Base-by-base conservation (phyloP, 2,888 invertebrate species). In the Cataglyphis rosenhaueri region DNA sequence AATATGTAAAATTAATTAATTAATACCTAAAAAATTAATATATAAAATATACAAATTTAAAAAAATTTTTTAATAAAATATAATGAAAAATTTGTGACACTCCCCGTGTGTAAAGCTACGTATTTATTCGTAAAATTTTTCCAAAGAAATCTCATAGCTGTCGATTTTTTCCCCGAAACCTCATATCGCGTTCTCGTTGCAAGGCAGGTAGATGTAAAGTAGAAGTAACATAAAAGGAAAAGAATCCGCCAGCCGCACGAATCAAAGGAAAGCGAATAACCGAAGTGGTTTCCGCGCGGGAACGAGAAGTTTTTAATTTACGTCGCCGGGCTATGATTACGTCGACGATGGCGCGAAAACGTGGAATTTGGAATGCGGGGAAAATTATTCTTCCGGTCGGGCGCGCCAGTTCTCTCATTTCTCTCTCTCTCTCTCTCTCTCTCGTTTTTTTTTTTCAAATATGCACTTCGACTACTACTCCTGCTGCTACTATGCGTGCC, bases 291-390 rank as follows among this genome's bases (percentile, higher is more conserved):
- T 25, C 9, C n/a, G 52, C 55, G 68, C 68, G 57, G 9, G 41
- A 78, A 76, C 55, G 41, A 78, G 25, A 25, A 78, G 59, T 70
- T 70, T 57, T 70, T 66, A 78, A 78, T 78, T 68, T 68, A 70
- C 32, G 66, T 71, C 78, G 41, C 29, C 21, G 57, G 55, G 32
- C 48, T 18, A 32, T 64, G 48, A 64, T 75, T n/a, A 65, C 35
- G 65, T 81, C 48, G 29, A 12, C 68, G 66, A 62, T 48, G 38
- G 71, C 68, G 65, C 29, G 52, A 75, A 48, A 75, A 65, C 52
- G 65, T 65, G 65, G 35, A 75, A 75, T 75, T 75, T 48, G 52
- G 65, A 25, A 52, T 1, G n/a, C 35, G 35, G 35, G 48, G 64
- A 65, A 75, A n/a, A 48, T 65, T n/a, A 75, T 75, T 75, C 75